Evolutionary conservation across 2,888 invertebrate genomes (phyloP).

Genomic region (Diloba caeruleocephala): DNA sequence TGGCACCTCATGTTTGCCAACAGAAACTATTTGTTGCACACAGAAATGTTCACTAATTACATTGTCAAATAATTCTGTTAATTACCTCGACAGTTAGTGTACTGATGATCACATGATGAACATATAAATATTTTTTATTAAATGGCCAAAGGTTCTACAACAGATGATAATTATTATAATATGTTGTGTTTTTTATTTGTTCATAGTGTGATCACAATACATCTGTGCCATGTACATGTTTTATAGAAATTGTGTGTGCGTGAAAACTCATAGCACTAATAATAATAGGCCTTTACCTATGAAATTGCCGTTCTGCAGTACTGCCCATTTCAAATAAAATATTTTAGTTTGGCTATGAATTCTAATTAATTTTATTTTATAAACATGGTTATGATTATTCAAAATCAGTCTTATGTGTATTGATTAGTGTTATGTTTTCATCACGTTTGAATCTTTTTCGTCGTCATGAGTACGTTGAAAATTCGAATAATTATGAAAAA

Average conservation of each 20-base stretch:
- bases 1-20: conserved; percentile 23
- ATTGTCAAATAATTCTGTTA: conserved; percentile 13
- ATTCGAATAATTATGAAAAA: no score
- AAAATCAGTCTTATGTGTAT: no score
- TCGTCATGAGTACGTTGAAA: no score
- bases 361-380: no score
- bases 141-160: background rate
- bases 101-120: background rate
- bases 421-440: no score
- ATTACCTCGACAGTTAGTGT: conserved; percentile 14
- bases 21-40: conserved; percentile 5
- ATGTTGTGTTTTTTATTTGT: conserved; percentile 9
- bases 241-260: background rate
- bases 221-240: background rate
- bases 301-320: no score
- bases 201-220: background rate
- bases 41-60: conserved; percentile 16
- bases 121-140: background rate
- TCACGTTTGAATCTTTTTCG: no score
- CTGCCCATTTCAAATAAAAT: no score
- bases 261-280: conserved; percentile 1
- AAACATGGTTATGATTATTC: no score
- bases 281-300: background rate
- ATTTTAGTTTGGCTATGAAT: no score
- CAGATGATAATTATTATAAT: conserved; percentile 3